Base-by-base conservation (phyloP, 2,888 invertebrate species). In the Drosophila silvestris region DNA sequence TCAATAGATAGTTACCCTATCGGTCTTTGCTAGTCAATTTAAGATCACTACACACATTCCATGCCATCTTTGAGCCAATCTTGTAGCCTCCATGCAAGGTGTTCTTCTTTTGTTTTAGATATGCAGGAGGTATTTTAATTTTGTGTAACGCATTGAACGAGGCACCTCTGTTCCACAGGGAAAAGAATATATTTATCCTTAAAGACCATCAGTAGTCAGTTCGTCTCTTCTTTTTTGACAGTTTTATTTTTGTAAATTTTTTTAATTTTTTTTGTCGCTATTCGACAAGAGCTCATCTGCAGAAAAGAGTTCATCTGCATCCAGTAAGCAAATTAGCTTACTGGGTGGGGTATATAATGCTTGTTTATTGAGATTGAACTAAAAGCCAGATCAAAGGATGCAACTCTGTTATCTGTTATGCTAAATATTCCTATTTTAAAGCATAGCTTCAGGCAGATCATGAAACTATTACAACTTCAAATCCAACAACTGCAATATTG, bases 161-260 rank as follows among this genome's bases (percentile, higher is more conserved):
- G 5, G 3, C n/a, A 12, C 5, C 2, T 12, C 12, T 44, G 12
- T 12, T 22, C 1, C 6, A n/a, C 12, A 14, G 3, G 7, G 7
- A 2, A 22, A 44, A 6, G 0, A 22, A 47, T 47, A 22, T 4
- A 22, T 22, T 1, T 47, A 14, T 47, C 22, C 22, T 22, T 9
- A 1, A 22, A 7, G 0, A 22, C 22, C 22, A 44, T 1, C 14
- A 22, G 22, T 14, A 47, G 7, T 22, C 14, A 22, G 3, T 44
- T n/a, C 12, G 0, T 44, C 12, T n/a, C 0, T 3, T 22, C 7
- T 19, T 6, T 44, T 22, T 22, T 22, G 0, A 1, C 10, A 10
- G n/a, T 10, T 10, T 5, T 0, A 19, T 0, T 22, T 22, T 22
- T 1, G 10, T 5, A n/a, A 5, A 1, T 1, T 12, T 12, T 19